These are phyloP conservation scores for Seriola rivoliana DNA, from an alignment of 2,113 vertebrate genomes.

Conservation along the genomic window DNA sequence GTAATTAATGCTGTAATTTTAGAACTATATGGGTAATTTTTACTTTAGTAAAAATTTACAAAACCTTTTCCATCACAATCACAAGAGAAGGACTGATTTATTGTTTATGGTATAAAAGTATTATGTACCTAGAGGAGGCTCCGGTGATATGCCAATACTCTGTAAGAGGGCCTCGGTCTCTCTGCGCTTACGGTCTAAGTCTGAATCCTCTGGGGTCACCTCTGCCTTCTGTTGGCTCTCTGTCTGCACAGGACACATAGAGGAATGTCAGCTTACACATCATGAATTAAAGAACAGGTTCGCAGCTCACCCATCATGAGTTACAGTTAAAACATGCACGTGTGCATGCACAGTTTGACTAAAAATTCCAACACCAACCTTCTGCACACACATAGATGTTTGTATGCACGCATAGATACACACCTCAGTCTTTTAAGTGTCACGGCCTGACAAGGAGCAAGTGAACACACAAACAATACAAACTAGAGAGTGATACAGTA, in stretches of 20 bases:
- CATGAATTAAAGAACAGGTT: not conserved
- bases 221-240: constrained; percentile 95
- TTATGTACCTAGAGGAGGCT: constrained; percentile 91
- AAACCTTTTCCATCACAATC: not conserved
- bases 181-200: constrained; percentile 94
- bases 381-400: constrained; percentile 48
- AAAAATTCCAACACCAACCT: constrained; percentile 47
- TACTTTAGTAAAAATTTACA: not conserved
- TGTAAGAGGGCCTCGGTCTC: constrained; percentile 97
- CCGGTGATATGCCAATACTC: constrained; percentile 97
- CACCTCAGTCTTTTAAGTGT: constrained; percentile 43
- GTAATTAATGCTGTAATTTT: not conserved
- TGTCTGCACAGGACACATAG: constrained; percentile 75
- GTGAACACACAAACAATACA: constrained; percentile 44
- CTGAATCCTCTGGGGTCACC: constrained; percentile 90
- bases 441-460: constrained; percentile 53
- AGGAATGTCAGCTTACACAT: not conserved
- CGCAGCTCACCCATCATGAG: not conserved
- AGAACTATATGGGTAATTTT: not conserved
- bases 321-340: not conserved
- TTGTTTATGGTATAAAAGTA: not conserved
- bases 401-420: constrained; percentile 52
- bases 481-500: constrained; percentile 23
- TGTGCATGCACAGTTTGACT: constrained; percentile 37
- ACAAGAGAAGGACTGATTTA: not conserved